A percentile compares a stretch with the other conserved stretches of the same genome.
Conservation (phyloP, 1,140 invertebrate species). For the Parasteatoda tepidariorum region DNA sequence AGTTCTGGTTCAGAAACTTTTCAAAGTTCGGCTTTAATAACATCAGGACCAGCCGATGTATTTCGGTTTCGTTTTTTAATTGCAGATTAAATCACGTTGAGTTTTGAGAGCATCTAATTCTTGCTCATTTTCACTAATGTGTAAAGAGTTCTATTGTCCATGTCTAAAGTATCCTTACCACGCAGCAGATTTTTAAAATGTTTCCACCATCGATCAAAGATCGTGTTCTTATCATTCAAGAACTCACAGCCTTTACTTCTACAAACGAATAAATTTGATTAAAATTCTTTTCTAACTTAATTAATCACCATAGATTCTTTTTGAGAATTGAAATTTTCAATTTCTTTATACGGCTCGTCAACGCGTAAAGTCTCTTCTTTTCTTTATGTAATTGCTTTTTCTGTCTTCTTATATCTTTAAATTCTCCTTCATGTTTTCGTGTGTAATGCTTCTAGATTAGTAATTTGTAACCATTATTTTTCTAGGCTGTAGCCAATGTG, state of each 20-base stretch:
- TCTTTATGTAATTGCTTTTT: not conserved
- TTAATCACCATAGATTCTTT: not conserved
- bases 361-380: not conserved
- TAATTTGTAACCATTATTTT: constrained; percentile 1
- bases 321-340: not conserved
- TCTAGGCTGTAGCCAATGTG: not conserved
- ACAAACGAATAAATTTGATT: not conserved
- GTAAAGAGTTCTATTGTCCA: not conserved
- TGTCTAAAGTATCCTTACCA: not conserved
- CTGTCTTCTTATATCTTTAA: not conserved
- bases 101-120: not conserved
- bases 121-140: not conserved
- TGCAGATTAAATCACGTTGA: not conserved
- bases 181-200: not conserved
- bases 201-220: not conserved
- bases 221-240: constrained; percentile 14
- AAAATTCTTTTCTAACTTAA: not conserved
- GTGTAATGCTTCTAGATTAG: not conserved
- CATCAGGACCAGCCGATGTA: not conserved
- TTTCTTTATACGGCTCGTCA: not conserved
- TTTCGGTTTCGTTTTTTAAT: not conserved
- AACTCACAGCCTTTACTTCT: not conserved
- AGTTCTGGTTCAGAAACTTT: not conserved
- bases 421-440: constrained; percentile 1
- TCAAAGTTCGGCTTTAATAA: not conserved